A percentile compares a stretch with the other conserved stretches of the same genome.
These are phyloP conservation scores for Deilephila porcellus DNA, from an alignment of 2,888 invertebrate genomes.

Conservation along the genomic window DNA sequence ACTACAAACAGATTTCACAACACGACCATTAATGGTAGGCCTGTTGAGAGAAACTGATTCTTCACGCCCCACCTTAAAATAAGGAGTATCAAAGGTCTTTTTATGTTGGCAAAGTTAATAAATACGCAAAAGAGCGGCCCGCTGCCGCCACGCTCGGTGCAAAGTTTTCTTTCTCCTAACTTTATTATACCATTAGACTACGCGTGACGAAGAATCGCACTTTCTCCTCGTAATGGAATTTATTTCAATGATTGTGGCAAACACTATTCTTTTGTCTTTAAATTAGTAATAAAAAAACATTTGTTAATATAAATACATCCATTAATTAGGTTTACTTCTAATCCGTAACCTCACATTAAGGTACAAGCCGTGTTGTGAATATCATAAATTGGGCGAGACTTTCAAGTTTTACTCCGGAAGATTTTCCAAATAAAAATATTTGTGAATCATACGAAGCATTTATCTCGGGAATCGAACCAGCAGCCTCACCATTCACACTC, in stretches of 20 bases:
- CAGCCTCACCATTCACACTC: no score
- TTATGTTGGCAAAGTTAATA: conserved; percentile 71
- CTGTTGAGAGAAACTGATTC: conserved; percentile 48
- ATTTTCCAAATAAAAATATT: no score
- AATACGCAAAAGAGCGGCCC: conserved; percentile 79
- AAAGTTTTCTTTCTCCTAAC: conserved; percentile 80
- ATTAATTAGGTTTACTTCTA: no score
- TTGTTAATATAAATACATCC: no score
- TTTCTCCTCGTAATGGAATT: conserved; percentile 63
- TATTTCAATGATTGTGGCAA: conserved; percentile 26
- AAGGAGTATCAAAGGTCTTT: conserved; percentile 56
- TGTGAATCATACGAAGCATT: no score
- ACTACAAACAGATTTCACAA: conserved; percentile 82
- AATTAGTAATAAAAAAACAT: no score
- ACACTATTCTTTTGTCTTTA: neutral
- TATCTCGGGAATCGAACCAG: no score
- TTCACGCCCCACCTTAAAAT: conserved; percentile 46
- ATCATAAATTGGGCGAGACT: no score
- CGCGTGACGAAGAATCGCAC: conserved; percentile 77
- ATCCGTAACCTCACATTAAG: no score
- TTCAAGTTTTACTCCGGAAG: no score
- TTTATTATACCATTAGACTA: conserved; percentile 83
- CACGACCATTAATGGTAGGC: conserved; percentile 63
- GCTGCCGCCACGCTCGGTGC: conserved; percentile 53
- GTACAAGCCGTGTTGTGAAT: no score